Evolutionary conservation across 2,888 invertebrate species (phyloP), one percentile per base, ranked within the genome.

Genomic region (Tetrapedia diversipes): DNA sequence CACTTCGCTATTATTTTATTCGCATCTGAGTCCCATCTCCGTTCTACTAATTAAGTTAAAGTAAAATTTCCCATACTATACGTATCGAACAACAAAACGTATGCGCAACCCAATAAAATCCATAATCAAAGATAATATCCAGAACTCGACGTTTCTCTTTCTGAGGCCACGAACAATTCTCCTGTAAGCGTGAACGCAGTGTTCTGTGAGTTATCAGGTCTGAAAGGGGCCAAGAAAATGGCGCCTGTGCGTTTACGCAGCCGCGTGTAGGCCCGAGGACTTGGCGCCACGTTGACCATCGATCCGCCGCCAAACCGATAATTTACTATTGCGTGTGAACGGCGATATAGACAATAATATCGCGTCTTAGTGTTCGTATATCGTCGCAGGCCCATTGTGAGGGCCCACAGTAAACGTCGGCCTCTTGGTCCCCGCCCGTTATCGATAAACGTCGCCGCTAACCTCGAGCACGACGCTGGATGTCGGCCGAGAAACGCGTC

Each of bases 271-370:
- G 64, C 70, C 57, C 34, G 41, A 49, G 54, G 7, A 11, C 39
- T 66, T 79, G 82, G 83, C 83, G 83, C 83, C 83, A 80, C 34
- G 68, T 60, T 56, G 70, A 51, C 71, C 82, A 73, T 81, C 77
- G 81, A 77, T 83, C 69, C 61, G 47, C 77, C 71, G 41, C 68
- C 63, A 65, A 73, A 73, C 74, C 78, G 65, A 81, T 84, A 81
- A 78, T 76, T 81, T 80, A 81, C 69, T 47, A 54, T 65, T 69
- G 69, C 73, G 57, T 67, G 77, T 61, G 34, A 79, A 77, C 71
- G 71, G 73, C 74, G 81, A 78, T 76, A 78, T 59, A 81, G 81
- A 83, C 81, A 81, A 80, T 78, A 80, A 81, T 81, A 80, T 76
- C 65, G 72, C 61, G 54, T 56, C 47, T 65, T 59, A 75, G 73